Conservation (phyloP, 30 jellyfish, hydroid and myxozoan genomes). For the Hydractinia symbiolongicarpus region DNA sequence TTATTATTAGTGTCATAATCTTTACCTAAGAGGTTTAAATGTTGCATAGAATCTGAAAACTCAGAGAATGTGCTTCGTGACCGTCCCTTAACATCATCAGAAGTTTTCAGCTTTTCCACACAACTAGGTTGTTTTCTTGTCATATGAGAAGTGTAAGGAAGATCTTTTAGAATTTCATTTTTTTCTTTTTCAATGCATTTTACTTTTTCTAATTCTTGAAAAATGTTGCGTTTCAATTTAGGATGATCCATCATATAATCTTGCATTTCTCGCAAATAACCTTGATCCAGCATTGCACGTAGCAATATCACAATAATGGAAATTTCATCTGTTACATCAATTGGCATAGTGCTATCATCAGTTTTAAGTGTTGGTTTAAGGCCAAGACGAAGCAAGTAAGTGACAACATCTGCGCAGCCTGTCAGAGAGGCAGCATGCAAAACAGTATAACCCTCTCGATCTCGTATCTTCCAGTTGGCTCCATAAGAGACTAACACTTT, state of each 20-base stretch:
- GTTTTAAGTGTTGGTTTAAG: constrained; percentile 34
- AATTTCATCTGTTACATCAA: constrained; percentile 68
- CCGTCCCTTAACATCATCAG: constrained; percentile 12
- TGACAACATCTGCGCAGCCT: constrained; percentile 59
- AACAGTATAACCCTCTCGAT: constrained; percentile 87
- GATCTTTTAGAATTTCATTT: constrained; percentile 26
- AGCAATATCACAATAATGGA: constrained; percentile 55
- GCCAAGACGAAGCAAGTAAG: constrained; percentile 61
- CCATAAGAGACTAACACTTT: constrained; percentile 53
- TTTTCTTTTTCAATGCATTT: constrained; percentile 34
- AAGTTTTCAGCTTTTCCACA: neutral
- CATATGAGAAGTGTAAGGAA: constrained; percentile 37
- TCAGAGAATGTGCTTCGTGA: constrained; percentile 22
- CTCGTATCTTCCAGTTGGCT: constrained; percentile 72
- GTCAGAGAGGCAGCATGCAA: constrained; percentile 88
- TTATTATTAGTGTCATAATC: constrained; percentile 1
- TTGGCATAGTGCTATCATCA: constrained; percentile 63
- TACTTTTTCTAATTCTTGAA: constrained; percentile 57
- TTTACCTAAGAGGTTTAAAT: constrained; percentile 1
- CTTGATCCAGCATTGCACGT: constrained; percentile 70
- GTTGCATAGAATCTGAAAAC: constrained; percentile 26
- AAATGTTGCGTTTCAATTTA: constrained; percentile 60
- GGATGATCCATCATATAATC: constrained; percentile 69
- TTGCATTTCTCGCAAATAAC: constrained; percentile 66
- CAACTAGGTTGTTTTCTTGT: neutral